Percentiles rank a stretch among this genome's conserved stretches.
These are phyloP conservation scores for Operophtera brumata DNA, from an alignment of 2,888 invertebrate genomes.

Conservation along the genomic window DNA sequence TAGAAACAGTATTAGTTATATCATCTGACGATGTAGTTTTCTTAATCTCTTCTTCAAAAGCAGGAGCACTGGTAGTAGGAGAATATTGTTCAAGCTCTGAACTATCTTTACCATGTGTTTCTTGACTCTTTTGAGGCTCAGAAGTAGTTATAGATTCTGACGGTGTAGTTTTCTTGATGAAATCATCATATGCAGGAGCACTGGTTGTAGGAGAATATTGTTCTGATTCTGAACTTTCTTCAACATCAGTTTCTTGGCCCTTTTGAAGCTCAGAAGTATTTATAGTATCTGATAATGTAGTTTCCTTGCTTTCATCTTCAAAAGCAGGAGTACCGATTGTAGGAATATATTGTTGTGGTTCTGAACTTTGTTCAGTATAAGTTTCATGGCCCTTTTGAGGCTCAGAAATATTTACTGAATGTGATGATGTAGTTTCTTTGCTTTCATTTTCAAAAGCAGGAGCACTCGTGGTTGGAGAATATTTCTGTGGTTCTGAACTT, in stretches of 20 bases:
- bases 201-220: constrained; percentile 11
- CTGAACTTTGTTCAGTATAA: constrained; percentile 2
- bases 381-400: neutral
- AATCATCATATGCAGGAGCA: constrained; percentile 21
- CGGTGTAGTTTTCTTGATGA: neutral
- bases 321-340: constrained; percentile 11
- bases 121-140: constrained; percentile 1
- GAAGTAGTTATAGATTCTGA: constrained; percentile 1
- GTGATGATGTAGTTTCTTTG: constrained; percentile 7
- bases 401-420: constrained; percentile 1
- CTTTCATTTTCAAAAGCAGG: constrained; percentile 11
- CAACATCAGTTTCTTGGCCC: neutral
- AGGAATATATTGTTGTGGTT: constrained; percentile 3
- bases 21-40: neutral
- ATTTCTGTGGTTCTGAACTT: constrained; percentile 3
- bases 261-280: constrained; percentile 5
- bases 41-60: constrained; percentile 11
- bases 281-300: neutral
- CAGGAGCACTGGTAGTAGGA: constrained; percentile 9
- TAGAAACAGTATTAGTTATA: constrained; percentile 1
- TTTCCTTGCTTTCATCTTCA: constrained; percentile 20
- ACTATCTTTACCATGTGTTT: constrained; percentile 7
- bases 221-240: constrained; percentile 15
- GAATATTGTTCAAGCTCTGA: constrained; percentile 4
- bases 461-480: constrained; percentile 12